These are phyloP conservation scores for Callionymus lyra DNA, from an alignment of 2,113 vertebrate genomes.

Conservation along the genomic window DNA sequence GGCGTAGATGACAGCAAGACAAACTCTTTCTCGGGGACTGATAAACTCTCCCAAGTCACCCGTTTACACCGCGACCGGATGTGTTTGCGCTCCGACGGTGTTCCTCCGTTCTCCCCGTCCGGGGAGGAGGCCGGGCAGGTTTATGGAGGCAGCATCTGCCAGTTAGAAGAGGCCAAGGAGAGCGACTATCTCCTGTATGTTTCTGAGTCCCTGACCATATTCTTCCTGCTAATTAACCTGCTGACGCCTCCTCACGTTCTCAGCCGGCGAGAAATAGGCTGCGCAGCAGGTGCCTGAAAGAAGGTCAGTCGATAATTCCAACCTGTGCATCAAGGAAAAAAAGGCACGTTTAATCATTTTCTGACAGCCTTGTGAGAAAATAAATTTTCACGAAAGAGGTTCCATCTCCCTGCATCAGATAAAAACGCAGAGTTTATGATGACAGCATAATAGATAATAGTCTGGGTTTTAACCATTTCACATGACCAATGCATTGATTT, in stretches of 20 bases:
- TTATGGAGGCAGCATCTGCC: constrained; percentile 43
- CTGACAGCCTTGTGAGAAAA: too few species aligned
- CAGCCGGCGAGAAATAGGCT: constrained; percentile 7
- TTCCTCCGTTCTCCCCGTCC: constrained; percentile 14
- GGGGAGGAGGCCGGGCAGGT: constrained; percentile 40
- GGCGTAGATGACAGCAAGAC: constrained; percentile 32
- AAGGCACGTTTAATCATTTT: too few species aligned
- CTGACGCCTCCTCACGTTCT: constrained; percentile 42
- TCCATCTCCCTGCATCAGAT: too few species aligned
- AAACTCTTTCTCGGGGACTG: constrained; percentile 22
- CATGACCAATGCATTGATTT: too few species aligned
- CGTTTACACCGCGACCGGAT: constrained; percentile 20
- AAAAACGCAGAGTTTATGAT: too few species aligned
- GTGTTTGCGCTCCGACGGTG: constrained; percentile 20
- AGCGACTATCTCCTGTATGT: constrained; percentile 38
- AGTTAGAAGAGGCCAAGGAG: constrained; percentile 34
- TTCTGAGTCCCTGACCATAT: constrained; percentile 40
- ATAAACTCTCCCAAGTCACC: constrained; percentile 24
- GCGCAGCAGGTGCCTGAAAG: constrained; percentile 22
- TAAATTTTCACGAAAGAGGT: too few species aligned
- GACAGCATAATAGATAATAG: too few species aligned
- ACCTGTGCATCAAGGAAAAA: constrained; percentile 1
- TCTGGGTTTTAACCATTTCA: constrained; percentile 17
- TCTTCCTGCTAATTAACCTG: constrained; percentile 66
- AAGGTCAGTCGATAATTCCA: constrained; percentile 9